Evolutionary conservation across 2,888 invertebrate genomes (phyloP), one percentile per base, ranked within the genome.

Genomic region (Chymomyza caudatula): DNA sequence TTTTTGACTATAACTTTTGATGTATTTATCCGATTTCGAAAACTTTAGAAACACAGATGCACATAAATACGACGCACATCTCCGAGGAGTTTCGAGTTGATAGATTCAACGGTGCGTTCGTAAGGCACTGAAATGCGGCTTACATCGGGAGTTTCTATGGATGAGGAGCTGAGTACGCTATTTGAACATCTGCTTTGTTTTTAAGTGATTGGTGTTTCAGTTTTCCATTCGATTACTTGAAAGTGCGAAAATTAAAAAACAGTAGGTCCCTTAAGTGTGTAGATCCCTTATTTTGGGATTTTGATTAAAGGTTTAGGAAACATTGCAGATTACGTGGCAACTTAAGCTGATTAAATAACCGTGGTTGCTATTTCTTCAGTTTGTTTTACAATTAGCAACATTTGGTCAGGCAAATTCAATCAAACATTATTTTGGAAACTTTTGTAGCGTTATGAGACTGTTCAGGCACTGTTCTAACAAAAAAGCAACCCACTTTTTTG

Each of bases 321-420:
- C 29, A 13, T 47, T 17, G 5, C 56, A 65, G 66, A 67, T 67
- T 67, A 69, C 55, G 63, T 51, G 29, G 15, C 58, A 47, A 44
- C 42, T 25, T 77, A 76, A 76, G 76, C 77, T 64, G 76, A 74
- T 76, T 76, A 76, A 63, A 55, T 25, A 54, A 17, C 54, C n/a
- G 29, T 43, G 62, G 63, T 53, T 56, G 60, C 64, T 71, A 57
- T 52, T 47, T 56, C 20, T 67, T 13, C 43, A 15, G 11, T 43
- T 58, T n/a, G n/a, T 3, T 47, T 4, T 25, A 15, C 37, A 13
- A 19, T 65, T 63, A 11, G 55, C 44, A 47, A 37, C 22, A 37
- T 63, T 75, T 70, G 42, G 67, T 56, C 60, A 77, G 69, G 69
- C 77, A 73, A 66, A 59, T 15, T 43, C 53, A 23, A 53, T 23